Evolutionary conservation across 2,888 invertebrate genomes (phyloP).

Genomic region (Volucella inanis): DNA sequence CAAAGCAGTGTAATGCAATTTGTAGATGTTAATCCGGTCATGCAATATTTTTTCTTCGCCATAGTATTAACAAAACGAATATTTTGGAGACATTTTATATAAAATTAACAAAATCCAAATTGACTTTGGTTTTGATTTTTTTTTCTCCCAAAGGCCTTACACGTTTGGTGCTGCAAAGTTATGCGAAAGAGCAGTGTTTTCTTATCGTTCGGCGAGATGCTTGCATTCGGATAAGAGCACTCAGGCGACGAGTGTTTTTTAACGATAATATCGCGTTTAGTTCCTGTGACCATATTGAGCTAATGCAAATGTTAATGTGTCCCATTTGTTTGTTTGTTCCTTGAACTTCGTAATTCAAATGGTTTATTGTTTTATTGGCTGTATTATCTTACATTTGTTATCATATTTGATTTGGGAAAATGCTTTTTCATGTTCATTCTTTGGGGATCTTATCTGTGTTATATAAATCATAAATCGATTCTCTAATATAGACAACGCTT

Average conservation of each 20-base stretch:
- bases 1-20: slow-evolving; percentile 13
- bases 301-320: too few relatives aligned
- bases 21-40: slow-evolving; percentile 42
- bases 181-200: slow-evolving; percentile 7
- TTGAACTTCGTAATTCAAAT: too few relatives aligned
- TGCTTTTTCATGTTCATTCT: background rate
- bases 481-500: background rate
- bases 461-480: background rate
- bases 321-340: too few relatives aligned
- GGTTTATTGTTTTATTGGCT: background rate
- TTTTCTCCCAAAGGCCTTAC: background rate
- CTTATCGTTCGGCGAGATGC: background rate
- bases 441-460: slow-evolving; percentile 5
- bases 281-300: too few relatives aligned
- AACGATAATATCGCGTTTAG: background rate
- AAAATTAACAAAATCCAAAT: slow-evolving; percentile 34
- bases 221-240: too few relatives aligned
- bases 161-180: background rate
- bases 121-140: background rate
- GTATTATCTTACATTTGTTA: background rate
- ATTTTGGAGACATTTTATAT: slow-evolving; percentile 5
- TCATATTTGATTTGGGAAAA: background rate
- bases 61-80: slow-evolving; percentile 12
- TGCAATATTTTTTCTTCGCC: slow-evolving; percentile 38
- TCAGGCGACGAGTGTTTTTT: too few relatives aligned